phyloP scores from a whole-genome alignment of 2,797 vertebrate genomes.

The Dicrostonyx torquatus region DNA sequence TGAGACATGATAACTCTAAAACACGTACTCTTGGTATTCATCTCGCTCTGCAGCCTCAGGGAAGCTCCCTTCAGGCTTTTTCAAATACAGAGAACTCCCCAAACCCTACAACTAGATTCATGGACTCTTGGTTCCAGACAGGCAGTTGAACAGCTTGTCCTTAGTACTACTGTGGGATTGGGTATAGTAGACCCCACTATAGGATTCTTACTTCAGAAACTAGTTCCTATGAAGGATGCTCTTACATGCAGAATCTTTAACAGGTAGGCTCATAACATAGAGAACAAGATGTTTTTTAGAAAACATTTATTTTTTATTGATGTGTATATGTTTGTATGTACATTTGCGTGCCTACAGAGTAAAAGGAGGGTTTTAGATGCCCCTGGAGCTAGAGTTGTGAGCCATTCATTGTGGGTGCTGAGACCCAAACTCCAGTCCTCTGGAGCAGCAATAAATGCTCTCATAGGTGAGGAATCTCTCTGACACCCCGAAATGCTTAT shows the following conservation, averaged over 20 bases:
- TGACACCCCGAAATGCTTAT: neutral
- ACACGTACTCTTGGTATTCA: neutral
- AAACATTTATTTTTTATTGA: neutral
- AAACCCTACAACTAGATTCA: neutral
- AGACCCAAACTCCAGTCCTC: neutral
- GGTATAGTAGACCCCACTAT: neutral
- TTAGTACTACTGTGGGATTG: neutral
- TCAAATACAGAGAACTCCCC: neutral
- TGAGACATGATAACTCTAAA: neutral
- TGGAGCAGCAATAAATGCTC: neutral
- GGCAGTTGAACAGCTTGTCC: neutral
- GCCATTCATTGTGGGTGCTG: neutral
- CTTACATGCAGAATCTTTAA: neutral
- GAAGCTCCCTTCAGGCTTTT: neutral
- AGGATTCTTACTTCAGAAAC: neutral
- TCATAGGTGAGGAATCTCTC: neutral
- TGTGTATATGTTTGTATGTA: neutral
- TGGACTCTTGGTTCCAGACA: neutral
- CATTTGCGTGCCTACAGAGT: neutral
- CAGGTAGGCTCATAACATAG: neutral
- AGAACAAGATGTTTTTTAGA: conserved; percentile 8
- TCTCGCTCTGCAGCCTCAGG: neutral
- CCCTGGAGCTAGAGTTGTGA: neutral
- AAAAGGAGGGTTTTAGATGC: neutral
- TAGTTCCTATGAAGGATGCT: neutral